Percentiles rank a stretch among this genome's conserved stretches.
Evolutionary conservation across 1,140 invertebrate species (phyloP).

Genomic region (Ceratina australensis): DNA sequence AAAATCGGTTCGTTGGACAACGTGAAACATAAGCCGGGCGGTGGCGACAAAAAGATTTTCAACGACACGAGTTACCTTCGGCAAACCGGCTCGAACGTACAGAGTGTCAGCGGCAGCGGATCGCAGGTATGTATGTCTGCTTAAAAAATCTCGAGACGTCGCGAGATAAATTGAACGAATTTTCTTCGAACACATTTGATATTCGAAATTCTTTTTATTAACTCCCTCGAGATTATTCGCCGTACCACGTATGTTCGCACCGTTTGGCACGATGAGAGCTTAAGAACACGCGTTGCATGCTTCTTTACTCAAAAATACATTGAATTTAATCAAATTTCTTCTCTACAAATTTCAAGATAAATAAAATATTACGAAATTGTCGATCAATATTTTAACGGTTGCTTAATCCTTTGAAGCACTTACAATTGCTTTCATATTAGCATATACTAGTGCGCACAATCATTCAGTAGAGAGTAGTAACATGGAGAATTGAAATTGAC

Average conservation of each 20-base stretch:
- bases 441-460: not conserved
- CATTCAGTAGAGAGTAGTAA: not conserved
- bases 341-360: no score
- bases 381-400: not conserved
- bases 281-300: constrained; percentile 55
- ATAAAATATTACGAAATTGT: not conserved
- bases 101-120: constrained; percentile 82
- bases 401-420: constrained; percentile 33
- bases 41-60: constrained; percentile 96
- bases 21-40: constrained; percentile 94
- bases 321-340: no score
- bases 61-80: constrained; percentile 96
- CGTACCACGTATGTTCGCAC: constrained; percentile 15
- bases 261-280: constrained; percentile 25
- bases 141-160: constrained; percentile 43
- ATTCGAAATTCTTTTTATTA: no score
- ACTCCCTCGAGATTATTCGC: no score
- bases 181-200: not conserved
- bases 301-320: constrained; percentile 21
- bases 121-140: constrained; percentile 83
- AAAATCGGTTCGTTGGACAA: constrained; percentile 96
- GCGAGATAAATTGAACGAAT: constrained; percentile 1
- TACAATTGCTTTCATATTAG: not conserved
- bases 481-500: not conserved
- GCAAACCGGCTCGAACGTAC: constrained; percentile 85